phyloP scores from a whole-genome alignment of 1,140 invertebrate species.

The Eumeta japonica region DNA sequence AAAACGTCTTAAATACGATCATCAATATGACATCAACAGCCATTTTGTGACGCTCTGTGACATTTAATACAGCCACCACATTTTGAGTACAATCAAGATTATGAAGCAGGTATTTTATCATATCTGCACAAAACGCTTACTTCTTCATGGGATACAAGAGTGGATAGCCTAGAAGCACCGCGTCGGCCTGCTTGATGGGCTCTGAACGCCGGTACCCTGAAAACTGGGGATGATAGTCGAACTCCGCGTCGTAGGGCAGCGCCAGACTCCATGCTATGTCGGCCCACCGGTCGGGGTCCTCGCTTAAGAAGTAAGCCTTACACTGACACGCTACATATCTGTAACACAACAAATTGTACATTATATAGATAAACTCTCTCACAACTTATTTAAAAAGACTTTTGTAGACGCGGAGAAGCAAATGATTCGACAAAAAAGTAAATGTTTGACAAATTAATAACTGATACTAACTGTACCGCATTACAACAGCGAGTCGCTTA shows the following conservation, averaged over 20 bases:
- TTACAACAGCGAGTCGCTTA: conserved; percentile 1
- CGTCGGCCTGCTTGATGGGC: conserved; percentile 60
- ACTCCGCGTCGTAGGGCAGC: conserved; percentile 41
- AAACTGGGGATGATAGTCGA: conserved; percentile 60
- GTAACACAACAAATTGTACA: too few species aligned
- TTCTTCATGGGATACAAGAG: conserved; percentile 54
- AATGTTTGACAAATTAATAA: too few species aligned
- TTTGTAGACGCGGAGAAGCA: too few species aligned
- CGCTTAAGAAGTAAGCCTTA: conserved; percentile 35
- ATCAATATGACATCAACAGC: too few species aligned
- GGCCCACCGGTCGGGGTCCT: conserved; percentile 43
- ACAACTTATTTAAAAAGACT: too few species aligned
- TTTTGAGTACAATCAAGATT: too few species aligned
- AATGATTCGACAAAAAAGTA: too few species aligned
- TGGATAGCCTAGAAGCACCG: conserved; percentile 57
- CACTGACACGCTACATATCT: conserved; percentile 53
- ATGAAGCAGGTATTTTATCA: too few species aligned
- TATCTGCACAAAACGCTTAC: conserved; percentile 21
- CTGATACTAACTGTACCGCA: too few species aligned
- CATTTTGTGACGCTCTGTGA: too few species aligned
- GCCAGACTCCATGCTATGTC: conserved; percentile 52
- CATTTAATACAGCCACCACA: neutral
- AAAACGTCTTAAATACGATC: too few species aligned
- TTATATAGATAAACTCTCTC: too few species aligned
- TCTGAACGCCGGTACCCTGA: conserved; percentile 43